Base-by-base conservation (phyloP, 2,113 vertebrate genomes). In the Brienomyrus brachyistius region DNA sequence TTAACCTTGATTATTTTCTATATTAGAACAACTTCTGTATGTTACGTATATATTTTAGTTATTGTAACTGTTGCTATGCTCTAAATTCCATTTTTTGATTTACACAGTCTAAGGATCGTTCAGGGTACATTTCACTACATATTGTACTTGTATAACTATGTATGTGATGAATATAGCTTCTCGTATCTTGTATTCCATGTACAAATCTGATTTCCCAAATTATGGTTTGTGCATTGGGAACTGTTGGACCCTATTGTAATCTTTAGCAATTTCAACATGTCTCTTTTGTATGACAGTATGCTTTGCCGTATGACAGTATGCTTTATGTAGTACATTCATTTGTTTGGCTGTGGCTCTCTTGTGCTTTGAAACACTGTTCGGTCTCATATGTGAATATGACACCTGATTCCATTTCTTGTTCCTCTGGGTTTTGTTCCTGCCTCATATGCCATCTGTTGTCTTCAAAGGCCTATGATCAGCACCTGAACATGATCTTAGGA, bases 401-500 rank as follows among this genome's bases (percentile, higher is more conserved):
- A 23, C 54, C 19, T 21, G 19, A 59, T 27, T 66, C 2, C 62
- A 31, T 31, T 15, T 10, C 84, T 50, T 48, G 83, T 50, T 50
- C 10, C 47, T 85, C 21, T 23, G 10, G 10, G 47, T 27, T 85
- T 7, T 11, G 5, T 52, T 59, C 54, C 56, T 66, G 8, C 9
- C 17, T 45, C 43, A n/a, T 45, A 3, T 43, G 56, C 4, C 19
- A 8, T 45, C 9, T 66, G 54, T 80, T 92, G 5, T 86, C 86
- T 87, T 48, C 89, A 10, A 92, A 99, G 98, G 98, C 98, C 0
- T 99, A 99, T 77, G 98, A 99, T 93, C 98, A 99, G 90, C 98
- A 99, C 91, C 96, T 99, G 94, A 99, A 99, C 94, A 99, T 99
- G 98, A 99, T 99, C 91, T 93, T 99, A 91, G 98, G 98, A 3